These are phyloP conservation scores for Peromyscus melanophrys DNA, from an alignment of 2,797 vertebrate species.

Conservation along the genomic window DNA sequence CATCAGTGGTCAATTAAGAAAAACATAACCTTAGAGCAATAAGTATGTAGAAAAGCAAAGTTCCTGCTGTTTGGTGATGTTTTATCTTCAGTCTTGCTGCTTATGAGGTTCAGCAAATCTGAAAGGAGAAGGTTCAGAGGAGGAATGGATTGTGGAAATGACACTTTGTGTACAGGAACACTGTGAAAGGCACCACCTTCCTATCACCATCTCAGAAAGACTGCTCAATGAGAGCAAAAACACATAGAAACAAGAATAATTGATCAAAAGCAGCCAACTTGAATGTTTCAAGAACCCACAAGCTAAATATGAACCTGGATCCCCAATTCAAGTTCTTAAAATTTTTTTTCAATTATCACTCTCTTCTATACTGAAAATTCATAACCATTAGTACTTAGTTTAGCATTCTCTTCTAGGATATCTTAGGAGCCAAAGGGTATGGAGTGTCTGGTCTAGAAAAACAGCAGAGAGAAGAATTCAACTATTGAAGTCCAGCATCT, in stretches of 20 bases:
- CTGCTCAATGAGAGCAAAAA: neutral
- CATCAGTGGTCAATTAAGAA: conserved; percentile 66
- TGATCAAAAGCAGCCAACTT: neutral
- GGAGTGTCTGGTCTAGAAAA: neutral
- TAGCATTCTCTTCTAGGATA: neutral
- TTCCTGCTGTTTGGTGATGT: neutral
- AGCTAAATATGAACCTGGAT: neutral
- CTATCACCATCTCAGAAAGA: neutral
- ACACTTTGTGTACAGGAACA: neutral
- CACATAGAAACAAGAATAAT: neutral
- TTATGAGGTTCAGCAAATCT: conserved; percentile 11
- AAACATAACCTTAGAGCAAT: conserved; percentile 56
- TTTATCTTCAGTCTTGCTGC: conserved; percentile 5
- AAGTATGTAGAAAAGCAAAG: conserved; percentile 58
- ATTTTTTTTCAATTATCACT: conserved; percentile 12
- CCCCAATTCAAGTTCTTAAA: neutral
- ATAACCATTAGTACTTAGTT: neutral
- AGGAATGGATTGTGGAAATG: neutral
- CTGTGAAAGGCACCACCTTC: neutral
- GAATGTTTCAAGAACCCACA: neutral
- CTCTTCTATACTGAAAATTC: conserved; percentile 21
- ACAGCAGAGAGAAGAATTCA: neutral
- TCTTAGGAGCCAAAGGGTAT: neutral
- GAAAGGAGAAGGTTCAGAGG: neutral
- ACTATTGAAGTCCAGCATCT: neutral